Evolutionary conservation across 1,140 invertebrate genomes (phyloP).

Genomic region (Drosophila mojavensis): DNA sequence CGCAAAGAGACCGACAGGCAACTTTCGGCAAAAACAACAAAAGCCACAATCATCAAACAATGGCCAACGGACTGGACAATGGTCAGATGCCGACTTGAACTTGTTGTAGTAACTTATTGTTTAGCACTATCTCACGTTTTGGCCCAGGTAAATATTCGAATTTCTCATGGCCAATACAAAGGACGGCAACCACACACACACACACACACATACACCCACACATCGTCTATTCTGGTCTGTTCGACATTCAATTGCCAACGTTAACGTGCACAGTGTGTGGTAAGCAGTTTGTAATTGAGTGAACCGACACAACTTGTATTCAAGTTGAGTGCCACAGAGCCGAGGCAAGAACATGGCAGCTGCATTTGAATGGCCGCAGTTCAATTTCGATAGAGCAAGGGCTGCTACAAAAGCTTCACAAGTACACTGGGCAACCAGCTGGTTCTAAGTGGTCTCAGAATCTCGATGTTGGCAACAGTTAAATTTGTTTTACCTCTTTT

Average conservation of each 20-base stretch:
- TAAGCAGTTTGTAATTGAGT: conserved; percentile 61
- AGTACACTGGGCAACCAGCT: not conserved
- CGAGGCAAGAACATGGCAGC: conserved; percentile 13
- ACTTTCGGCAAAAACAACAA: conserved; percentile 48
- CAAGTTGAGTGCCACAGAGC: conserved; percentile 10
- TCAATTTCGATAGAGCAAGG: not conserved
- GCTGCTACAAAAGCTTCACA: not conserved
- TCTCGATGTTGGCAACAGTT: not conserved
- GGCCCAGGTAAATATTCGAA: conserved; percentile 30
- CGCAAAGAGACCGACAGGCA: conserved; percentile 23
- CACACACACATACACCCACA: not conserved
- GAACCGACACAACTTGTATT: conserved; percentile 14
- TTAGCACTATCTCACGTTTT: conserved; percentile 29
- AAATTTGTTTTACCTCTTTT: not conserved
- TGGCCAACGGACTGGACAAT: conserved; percentile 36
- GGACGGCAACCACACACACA: not conserved
- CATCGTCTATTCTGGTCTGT: not conserved
- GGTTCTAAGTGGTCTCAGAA: not conserved
- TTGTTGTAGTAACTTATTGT: conserved; percentile 5
- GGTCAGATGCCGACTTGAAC: conserved; percentile 2
- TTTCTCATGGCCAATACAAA: conserved; percentile 33
- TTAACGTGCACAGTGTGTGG: conserved; percentile 32
- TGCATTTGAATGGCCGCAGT: conserved; percentile 34
- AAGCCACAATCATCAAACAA: conserved; percentile 57
- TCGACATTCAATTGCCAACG: conserved; percentile 41